These are phyloP conservation scores for Drosophila koepferae DNA, from an alignment of 2,888 invertebrate genomes.

Conservation along the genomic window DNA sequence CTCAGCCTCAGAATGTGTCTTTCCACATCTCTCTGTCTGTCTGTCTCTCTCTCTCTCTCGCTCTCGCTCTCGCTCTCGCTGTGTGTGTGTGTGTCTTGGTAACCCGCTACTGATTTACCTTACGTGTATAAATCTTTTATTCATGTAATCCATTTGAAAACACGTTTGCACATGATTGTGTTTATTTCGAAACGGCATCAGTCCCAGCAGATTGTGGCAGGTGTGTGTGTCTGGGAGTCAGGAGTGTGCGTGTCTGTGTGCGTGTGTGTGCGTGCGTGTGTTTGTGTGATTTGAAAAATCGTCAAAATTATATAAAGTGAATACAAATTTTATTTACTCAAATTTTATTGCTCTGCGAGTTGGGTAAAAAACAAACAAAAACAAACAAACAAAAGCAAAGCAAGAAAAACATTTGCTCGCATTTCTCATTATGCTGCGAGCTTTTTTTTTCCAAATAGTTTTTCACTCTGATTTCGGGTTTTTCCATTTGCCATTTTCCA, in stretches of 20 bases:
- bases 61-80: too few relatives aligned
- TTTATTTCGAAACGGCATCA: constrained; percentile 74
- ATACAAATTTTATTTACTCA: constrained; percentile 78
- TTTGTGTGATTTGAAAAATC: constrained; percentile 73
- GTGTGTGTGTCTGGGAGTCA: background rate
- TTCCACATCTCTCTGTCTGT: background rate
- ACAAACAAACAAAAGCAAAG: constrained; percentile 19
- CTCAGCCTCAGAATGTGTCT: constrained; percentile 39
- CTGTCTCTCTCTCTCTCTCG: background rate
- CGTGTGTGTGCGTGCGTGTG: background rate
- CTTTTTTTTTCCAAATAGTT: constrained; percentile 1
- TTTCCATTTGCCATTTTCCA: background rate
- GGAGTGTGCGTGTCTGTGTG: too few relatives aligned
- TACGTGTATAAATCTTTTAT: constrained; percentile 81
- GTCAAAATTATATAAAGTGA: constrained; percentile 81
- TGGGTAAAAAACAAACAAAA: constrained; percentile 23
- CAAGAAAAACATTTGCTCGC: constrained; percentile 5
- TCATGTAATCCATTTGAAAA: constrained; percentile 81
- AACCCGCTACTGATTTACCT: constrained; percentile 80
- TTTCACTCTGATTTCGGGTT: background rate
- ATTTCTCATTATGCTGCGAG: constrained; percentile 10
- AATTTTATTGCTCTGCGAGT: constrained; percentile 64
- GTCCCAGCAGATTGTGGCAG: constrained; percentile 27
- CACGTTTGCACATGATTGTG: constrained; percentile 82
- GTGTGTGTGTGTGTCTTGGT: constrained; percentile 56